A percentile compares a stretch with the other conserved stretches of the same genome.
These are phyloP conservation scores for Nyctereutes procyonoides DNA, from an alignment of 2,113 vertebrate genomes.

Conservation along the genomic window DNA sequence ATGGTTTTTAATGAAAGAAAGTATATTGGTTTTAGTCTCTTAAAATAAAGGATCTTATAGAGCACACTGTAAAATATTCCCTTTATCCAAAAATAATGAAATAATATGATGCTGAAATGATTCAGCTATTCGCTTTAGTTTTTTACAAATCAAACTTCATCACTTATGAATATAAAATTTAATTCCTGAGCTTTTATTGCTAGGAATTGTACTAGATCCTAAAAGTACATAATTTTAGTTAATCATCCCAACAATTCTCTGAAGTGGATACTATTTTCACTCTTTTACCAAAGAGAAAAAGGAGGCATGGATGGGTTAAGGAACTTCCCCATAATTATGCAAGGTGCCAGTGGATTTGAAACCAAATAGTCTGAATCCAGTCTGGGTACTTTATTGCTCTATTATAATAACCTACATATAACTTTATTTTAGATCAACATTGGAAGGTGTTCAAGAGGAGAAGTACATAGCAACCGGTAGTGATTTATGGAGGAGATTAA, in stretches of 20 bases:
- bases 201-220: not conserved
- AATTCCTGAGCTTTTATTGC: not conserved
- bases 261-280: not conserved
- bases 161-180: not conserved
- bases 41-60: not conserved
- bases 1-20: not conserved
- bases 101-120: not conserved
- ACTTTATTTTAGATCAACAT: not conserved
- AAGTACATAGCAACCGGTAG: not conserved
- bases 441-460: not conserved
- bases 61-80: not conserved
- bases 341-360: not conserved
- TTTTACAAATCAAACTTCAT: slow-evolving; percentile 2
- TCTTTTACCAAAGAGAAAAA: not conserved
- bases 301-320: not conserved
- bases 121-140: not conserved
- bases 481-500: not conserved
- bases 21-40: not conserved
- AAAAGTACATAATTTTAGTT: not conserved
- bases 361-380: not conserved
- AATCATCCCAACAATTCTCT: not conserved
- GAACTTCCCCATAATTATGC: not conserved
- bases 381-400: not conserved
- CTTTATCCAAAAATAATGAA: not conserved
- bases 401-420: not conserved